Conservation (phyloP, 2,797 vertebrate genomes). For the Neopelma chrysocephalum region DNA sequence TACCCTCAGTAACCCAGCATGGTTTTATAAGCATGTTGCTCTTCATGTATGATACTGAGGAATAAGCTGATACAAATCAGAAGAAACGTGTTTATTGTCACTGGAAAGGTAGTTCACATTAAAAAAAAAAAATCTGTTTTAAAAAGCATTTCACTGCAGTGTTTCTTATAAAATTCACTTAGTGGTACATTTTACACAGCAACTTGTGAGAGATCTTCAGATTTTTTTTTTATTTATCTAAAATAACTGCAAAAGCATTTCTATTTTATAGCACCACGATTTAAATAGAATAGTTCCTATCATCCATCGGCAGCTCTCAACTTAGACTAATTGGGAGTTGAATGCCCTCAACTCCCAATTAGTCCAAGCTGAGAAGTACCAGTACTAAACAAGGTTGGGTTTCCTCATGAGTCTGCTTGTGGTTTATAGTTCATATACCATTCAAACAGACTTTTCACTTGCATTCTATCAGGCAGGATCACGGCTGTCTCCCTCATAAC, state of each 20-base stretch:
- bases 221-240: not conserved
- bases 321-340: not conserved
- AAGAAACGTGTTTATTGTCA: conserved; percentile 78
- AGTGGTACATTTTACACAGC: not conserved
- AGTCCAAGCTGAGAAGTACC: not conserved
- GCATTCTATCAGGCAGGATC: not conserved
- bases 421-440: not conserved
- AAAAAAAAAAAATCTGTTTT: not conserved
- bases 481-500: not conserved
- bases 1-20: conserved; percentile 77
- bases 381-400: not conserved
- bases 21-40: conserved; percentile 84
- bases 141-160: not conserved
- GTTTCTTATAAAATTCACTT: not conserved
- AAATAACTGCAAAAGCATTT: not conserved
- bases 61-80: conserved; percentile 44
- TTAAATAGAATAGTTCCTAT: not conserved
- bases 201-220: not conserved
- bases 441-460: not conserved
- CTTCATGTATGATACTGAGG: conserved; percentile 79
- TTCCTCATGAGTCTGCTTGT: not conserved
- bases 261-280: not conserved
- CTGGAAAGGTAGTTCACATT: conserved; percentile 70
- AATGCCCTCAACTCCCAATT: not conserved
- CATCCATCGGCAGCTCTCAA: not conserved